Conservation (phyloP, 2,888 invertebrate genomes). For the Lamproptera curius region DNA sequence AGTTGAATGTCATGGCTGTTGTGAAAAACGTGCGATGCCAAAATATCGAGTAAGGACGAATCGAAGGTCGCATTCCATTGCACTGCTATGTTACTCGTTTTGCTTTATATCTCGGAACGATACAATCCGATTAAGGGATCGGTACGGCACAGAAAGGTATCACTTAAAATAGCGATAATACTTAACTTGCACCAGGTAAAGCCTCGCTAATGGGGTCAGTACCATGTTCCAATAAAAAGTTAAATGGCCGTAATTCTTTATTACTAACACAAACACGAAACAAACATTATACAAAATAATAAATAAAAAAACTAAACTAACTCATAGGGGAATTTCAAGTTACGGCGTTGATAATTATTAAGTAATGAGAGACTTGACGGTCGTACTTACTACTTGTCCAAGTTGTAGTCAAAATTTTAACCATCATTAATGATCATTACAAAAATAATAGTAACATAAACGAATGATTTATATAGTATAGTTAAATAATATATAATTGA, state of each 20-base stretch:
- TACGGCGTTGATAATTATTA: no score
- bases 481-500: no score
- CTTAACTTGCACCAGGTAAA: background rate
- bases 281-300: no score
- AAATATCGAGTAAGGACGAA: slow-evolving; percentile 60
- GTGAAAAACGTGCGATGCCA: slow-evolving; percentile 42
- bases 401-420: background rate
- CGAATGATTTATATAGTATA: no score
- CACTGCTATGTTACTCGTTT: slow-evolving; percentile 31
- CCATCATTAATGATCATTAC: no score
- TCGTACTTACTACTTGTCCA: no score
- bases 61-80: slow-evolving; percentile 59
- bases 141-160: slow-evolving; percentile 1
- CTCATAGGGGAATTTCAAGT: no score
- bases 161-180: background rate
- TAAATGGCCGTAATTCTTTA: no score
- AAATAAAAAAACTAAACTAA: no score
- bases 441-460: no score
- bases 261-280: no score
- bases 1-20: slow-evolving; percentile 54
- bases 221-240: background rate
- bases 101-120: slow-evolving; percentile 39
- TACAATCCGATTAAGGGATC: slow-evolving; percentile 39
- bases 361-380: no score
- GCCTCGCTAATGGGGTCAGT: background rate